phyloP scores from a whole-genome alignment of 1,140 invertebrate species.

The Brachionus manjavacas region DNA sequence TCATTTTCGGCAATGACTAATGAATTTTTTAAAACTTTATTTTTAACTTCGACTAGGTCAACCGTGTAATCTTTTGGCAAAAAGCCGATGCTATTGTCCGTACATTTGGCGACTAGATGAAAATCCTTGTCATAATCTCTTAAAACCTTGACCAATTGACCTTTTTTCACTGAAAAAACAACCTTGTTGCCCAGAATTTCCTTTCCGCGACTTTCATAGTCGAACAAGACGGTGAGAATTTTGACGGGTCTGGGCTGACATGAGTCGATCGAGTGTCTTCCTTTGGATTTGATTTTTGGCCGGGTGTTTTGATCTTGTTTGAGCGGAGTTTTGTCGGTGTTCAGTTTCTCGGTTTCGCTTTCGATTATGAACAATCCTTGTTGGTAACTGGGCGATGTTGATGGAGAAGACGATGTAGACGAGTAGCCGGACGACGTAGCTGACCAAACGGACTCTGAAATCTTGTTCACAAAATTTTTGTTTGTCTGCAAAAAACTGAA shows the following conservation, averaged over 20 bases:
- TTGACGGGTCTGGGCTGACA: not conserved
- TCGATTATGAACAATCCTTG: not conserved
- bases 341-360: not conserved
- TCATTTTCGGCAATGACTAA: not conserved
- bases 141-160: conserved; percentile 20
- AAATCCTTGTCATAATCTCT: conserved; percentile 33
- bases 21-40: not conserved
- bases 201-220: not conserved
- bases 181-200: not conserved
- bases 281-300: not conserved
- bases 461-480: conserved; percentile 10
- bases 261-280: not conserved
- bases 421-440: not conserved
- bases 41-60: conserved; percentile 27
- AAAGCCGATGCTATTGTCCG: conserved; percentile 10
- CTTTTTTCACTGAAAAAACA: conserved; percentile 20
- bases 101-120: conserved; percentile 14
- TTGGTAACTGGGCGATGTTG: not conserved
- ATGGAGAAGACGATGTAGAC: not conserved
- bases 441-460: not conserved
- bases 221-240: conserved; percentile 24
- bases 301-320: not conserved
- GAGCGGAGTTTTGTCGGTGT: not conserved
- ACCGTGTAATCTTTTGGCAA: conserved; percentile 32
- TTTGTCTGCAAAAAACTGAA: conserved; percentile 40